phyloP scores from a whole-genome alignment of 2,797 vertebrate genomes.

The Chromobotia macracanthus region DNA sequence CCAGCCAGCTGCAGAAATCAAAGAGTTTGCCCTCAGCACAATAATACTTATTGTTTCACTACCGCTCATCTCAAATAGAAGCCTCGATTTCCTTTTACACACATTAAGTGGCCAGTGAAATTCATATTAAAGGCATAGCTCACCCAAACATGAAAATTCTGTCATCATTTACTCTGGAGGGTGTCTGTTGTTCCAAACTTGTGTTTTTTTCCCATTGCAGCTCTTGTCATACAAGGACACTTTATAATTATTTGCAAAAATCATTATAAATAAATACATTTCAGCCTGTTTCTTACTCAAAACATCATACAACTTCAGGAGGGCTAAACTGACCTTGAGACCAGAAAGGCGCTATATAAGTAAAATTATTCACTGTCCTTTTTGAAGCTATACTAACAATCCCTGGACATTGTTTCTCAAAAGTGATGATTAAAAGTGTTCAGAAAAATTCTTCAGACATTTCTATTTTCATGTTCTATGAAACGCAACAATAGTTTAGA shows the following conservation, averaged over 20 bases:
- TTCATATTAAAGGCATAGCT: slow-evolving; percentile 2
- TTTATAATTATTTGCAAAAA: neutral
- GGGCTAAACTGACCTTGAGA: too few relatives aligned
- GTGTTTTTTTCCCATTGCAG: neutral
- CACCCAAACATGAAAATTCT: neutral
- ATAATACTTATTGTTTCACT: slow-evolving; percentile 3
- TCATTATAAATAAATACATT: too few relatives aligned
- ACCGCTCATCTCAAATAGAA: slow-evolving; percentile 13
- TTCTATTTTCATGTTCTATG: too few relatives aligned
- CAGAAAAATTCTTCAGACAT: too few relatives aligned
- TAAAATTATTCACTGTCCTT: too few relatives aligned
- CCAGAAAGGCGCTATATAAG: too few relatives aligned
- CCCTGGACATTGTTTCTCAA: too few relatives aligned
- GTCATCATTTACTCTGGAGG: neutral
- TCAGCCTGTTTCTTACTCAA: too few relatives aligned
- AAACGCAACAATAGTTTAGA: too few relatives aligned
- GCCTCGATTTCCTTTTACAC: neutral
- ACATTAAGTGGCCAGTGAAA: neutral
- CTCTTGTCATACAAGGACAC: neutral
- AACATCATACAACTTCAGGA: too few relatives aligned
- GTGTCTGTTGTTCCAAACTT: neutral
- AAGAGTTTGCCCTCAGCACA: slow-evolving; percentile 18
- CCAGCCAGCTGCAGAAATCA: slow-evolving; percentile 21
- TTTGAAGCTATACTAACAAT: too few relatives aligned
- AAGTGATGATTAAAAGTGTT: too few relatives aligned